A percentile compares a stretch with the other conserved stretches of the same genome.
These are phyloP conservation scores for Kryptolebias marmoratus DNA, from an alignment of 2,113 vertebrate genomes.

Conservation along the genomic window DNA sequence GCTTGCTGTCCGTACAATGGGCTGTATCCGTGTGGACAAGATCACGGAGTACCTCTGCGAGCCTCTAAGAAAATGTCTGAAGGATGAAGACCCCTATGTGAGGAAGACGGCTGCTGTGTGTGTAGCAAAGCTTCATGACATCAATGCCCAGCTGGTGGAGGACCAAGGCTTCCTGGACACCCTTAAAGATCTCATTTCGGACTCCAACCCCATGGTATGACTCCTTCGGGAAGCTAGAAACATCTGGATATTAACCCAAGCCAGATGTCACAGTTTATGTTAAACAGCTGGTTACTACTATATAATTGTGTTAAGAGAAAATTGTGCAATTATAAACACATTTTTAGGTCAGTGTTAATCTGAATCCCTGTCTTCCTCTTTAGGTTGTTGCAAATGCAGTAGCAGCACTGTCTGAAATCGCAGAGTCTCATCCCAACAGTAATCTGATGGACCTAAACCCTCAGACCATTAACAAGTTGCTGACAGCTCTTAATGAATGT, in stretches of 20 bases:
- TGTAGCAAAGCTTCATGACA: constrained; percentile 97
- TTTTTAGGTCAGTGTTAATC: not conserved
- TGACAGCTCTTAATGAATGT: constrained; percentile 96
- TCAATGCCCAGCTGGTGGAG: constrained; percentile 96
- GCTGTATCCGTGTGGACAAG: constrained; percentile 98
- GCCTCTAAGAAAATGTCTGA: constrained; percentile 94
- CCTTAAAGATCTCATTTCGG: constrained; percentile 97
- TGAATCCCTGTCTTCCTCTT: constrained; percentile 19
- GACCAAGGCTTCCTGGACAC: constrained; percentile 98
- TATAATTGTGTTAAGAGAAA: not conserved
- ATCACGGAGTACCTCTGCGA: constrained; percentile 98
- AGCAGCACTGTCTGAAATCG: constrained; percentile 95
- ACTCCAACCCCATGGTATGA: constrained; percentile 97
- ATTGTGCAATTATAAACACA: not conserved
- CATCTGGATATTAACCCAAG: not conserved
- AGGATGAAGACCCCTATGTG: constrained; percentile 97
- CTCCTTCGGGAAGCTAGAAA: not conserved
- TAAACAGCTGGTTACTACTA: constrained; percentile 7
- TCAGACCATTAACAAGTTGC: constrained; percentile 97
- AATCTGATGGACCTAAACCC: constrained; percentile 97
- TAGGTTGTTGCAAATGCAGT: constrained; percentile 98
- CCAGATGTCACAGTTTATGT: not conserved
- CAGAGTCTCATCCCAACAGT: constrained; percentile 97
- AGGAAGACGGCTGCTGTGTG: constrained; percentile 96
- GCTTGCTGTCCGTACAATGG: constrained; percentile 96